phyloP scores from a whole-genome alignment of 2,888 invertebrate species.

The Drosophila kambysellisi region DNA sequence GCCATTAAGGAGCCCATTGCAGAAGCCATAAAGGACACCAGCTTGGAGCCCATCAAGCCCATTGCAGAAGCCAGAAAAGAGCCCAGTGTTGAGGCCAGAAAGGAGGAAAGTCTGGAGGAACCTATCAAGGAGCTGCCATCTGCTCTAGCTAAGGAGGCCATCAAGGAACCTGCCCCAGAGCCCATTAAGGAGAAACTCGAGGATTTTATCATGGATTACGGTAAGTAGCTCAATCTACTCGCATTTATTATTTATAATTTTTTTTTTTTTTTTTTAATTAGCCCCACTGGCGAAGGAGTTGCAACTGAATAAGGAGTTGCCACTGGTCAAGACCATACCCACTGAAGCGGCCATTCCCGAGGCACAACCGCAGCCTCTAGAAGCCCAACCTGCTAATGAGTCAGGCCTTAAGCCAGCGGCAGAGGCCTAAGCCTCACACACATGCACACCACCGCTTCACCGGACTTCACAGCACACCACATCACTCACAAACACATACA shows the following conservation, averaged over 20 bases:
- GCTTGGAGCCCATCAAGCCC: slow-evolving; percentile 38
- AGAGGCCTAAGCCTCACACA: slow-evolving; percentile 45
- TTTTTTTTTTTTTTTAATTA: not conserved
- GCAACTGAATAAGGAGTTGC: slow-evolving; percentile 22
- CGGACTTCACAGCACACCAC: slow-evolving; percentile 16
- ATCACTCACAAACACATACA: slow-evolving; percentile 32
- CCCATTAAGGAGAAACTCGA: slow-evolving; percentile 30
- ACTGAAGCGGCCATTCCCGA: slow-evolving; percentile 33
- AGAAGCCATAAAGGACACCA: slow-evolving; percentile 31
- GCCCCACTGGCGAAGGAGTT: slow-evolving; percentile 40
- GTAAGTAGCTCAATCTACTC: slow-evolving; percentile 43
- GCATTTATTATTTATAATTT: not conserved
- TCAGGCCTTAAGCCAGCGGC: slow-evolving; percentile 37
- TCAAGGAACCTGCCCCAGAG: slow-evolving; percentile 40
- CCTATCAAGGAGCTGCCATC: slow-evolving; percentile 12
- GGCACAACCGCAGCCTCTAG: slow-evolving; percentile 29
- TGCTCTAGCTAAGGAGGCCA: slow-evolving; percentile 41
- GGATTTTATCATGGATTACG: slow-evolving; percentile 22
- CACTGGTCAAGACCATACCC: slow-evolving; percentile 44
- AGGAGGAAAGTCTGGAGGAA: slow-evolving; percentile 20
- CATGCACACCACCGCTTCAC: slow-evolving; percentile 20
- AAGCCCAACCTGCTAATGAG: slow-evolving; percentile 48
- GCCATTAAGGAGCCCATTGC: slow-evolving; percentile 9
- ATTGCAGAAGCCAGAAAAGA: slow-evolving; percentile 24
- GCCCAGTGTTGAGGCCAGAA: slow-evolving; percentile 40